phyloP scores from a whole-genome alignment of 2,797 vertebrate species.

The Chelonia mydas region DNA sequence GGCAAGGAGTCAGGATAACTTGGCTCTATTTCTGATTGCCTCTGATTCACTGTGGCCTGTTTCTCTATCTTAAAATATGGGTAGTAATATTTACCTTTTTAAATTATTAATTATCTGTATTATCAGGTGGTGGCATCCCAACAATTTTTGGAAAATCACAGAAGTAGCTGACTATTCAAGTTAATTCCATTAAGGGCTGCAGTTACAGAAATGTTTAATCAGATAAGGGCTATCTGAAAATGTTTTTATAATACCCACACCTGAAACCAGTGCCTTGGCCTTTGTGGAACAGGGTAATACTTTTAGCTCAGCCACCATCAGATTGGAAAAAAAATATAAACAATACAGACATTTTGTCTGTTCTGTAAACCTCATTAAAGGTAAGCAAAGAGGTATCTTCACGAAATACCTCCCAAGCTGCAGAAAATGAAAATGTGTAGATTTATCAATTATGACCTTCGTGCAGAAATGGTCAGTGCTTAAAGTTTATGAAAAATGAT shows the following conservation, averaged over 20 bases:
- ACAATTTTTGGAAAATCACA: neutral
- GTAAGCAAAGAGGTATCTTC: neutral
- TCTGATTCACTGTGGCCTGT: fast-evolving
- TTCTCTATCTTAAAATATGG: neutral
- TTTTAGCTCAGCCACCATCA: neutral
- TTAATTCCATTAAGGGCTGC: neutral
- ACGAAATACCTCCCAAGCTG: neutral
- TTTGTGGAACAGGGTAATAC: neutral
- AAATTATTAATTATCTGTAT: neutral
- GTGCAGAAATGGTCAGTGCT: neutral
- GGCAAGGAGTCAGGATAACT: neutral
- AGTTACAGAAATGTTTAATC: neutral
- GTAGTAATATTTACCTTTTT: neutral
- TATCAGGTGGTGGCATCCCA: neutral
- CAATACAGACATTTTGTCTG: neutral
- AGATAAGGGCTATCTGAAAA: neutral
- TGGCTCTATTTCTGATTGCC: neutral
- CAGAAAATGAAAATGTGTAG: neutral
- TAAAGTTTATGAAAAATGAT: neutral
- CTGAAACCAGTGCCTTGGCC: neutral
- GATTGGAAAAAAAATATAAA: neutral
- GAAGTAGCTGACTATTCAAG: neutral
- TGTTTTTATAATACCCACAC: neutral
- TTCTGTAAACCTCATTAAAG: neutral
- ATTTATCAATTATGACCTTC: neutral